Conservation (phyloP, 2,888 invertebrate genomes). For the Smittia sp. region DNA sequence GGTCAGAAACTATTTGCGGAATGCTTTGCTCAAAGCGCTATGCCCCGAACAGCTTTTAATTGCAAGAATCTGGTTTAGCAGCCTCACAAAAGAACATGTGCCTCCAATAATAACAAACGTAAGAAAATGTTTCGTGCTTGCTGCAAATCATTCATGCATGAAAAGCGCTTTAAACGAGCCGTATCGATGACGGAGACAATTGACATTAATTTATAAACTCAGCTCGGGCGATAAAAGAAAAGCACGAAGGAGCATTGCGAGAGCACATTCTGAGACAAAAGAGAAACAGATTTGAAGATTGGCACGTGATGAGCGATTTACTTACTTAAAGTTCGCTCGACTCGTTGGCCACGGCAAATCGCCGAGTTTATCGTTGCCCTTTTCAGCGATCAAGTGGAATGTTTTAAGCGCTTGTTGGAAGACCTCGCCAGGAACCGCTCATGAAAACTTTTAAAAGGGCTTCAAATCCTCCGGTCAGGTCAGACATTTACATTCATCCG, state of each 20-base stretch:
- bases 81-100: neutral
- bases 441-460: neutral
- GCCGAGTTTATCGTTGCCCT: neutral
- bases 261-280: neutral
- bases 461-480: conserved; percentile 10
- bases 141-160: conserved; percentile 1
- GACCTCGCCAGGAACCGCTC: neutral
- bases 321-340: neutral
- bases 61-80: neutral
- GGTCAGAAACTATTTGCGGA: neutral
- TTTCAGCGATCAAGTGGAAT: neutral
- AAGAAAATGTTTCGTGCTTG: neutral
- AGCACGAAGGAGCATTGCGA: conserved; percentile 5
- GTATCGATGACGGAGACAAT: neutral
- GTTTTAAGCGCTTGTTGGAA: neutral
- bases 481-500: conserved; percentile 17
- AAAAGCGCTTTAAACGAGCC: conserved; percentile 8
- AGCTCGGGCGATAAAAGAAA: neutral
- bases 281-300: neutral
- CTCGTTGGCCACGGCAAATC: neutral
- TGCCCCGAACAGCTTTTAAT: neutral
- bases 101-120: neutral
- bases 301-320: conserved; percentile 19
- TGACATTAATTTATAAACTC: conserved; percentile 9
- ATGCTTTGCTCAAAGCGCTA: neutral